A percentile compares a stretch with the other conserved stretches of the same genome.
Conservation (phyloP, 2,797 vertebrate genomes). For the Neosilurus mollespiculum region DNA sequence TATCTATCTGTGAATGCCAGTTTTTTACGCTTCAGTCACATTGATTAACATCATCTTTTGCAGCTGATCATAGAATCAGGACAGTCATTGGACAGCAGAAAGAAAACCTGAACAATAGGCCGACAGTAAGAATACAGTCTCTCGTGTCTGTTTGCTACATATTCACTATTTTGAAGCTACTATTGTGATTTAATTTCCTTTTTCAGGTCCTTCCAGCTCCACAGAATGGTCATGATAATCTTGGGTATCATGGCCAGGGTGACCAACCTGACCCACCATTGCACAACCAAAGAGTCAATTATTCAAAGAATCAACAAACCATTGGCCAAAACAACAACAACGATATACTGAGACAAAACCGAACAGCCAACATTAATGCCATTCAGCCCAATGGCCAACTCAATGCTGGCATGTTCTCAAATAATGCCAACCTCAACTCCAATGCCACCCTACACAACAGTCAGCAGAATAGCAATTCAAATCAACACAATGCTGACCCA, state of each 20-base stretch:
- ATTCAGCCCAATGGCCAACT: constrained; percentile 56
- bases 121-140: constrained; percentile 61
- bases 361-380: constrained; percentile 38
- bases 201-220: constrained; percentile 54
- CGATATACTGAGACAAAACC: constrained; percentile 46
- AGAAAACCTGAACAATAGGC: constrained; percentile 55
- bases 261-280: constrained; percentile 55
- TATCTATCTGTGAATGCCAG: neutral
- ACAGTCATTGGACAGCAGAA: constrained; percentile 55
- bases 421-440: constrained; percentile 48
- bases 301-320: constrained; percentile 33
- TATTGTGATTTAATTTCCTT: neutral
- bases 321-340: constrained; percentile 26
- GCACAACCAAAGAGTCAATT: constrained; percentile 43
- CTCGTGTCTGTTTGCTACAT: neutral
- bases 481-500: constrained; percentile 53
- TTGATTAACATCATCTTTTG: constrained; percentile 41
- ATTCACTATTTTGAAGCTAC: neutral
- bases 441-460: constrained; percentile 55
- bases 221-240: constrained; percentile 52
- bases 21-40: neutral
- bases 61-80: constrained; percentile 58
- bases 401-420: constrained; percentile 34
- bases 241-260: constrained; percentile 53
- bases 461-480: constrained; percentile 54